Evolutionary conservation across 1,140 invertebrate genomes (phyloP).

Genomic region (Calosoma granatense): DNA sequence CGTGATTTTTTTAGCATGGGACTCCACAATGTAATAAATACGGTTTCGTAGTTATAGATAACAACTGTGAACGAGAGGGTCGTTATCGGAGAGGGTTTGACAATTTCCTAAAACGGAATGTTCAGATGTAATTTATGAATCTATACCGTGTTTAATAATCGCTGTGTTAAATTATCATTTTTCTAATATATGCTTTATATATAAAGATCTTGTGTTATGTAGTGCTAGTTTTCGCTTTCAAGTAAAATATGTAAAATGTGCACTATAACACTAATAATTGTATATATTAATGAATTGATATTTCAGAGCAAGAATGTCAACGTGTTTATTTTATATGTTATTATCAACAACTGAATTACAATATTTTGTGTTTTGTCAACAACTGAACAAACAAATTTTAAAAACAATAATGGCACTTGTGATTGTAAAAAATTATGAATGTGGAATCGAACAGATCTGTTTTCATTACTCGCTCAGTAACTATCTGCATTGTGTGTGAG

Average conservation of each 20-base stretch:
- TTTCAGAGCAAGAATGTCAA: no score
- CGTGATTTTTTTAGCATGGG: conserved; percentile 29
- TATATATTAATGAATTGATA: no score
- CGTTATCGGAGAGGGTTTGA: conserved; percentile 24
- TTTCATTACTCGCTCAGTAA: background rate
- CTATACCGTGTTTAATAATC: background rate
- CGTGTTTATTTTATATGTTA: no score
- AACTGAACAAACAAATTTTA: no score
- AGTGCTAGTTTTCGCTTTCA: no score
- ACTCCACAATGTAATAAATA: conserved; percentile 12
- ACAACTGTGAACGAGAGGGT: conserved; percentile 22
- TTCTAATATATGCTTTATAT: background rate
- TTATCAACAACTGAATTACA: no score
- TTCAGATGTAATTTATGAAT: background rate
- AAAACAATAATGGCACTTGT: no score
- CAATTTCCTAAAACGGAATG: background rate
- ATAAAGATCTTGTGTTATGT: background rate
- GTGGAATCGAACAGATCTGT: background rate
- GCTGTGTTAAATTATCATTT: background rate
- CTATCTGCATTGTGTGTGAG: background rate
- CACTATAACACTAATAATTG: no score
- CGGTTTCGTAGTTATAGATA: conserved; percentile 26
- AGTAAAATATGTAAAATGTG: no score
- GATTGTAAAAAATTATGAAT: background rate
- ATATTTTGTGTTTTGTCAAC: no score